Percentiles rank a stretch among this genome's conserved stretches.
phyloP scores from a whole-genome alignment of 2,888 invertebrate genomes.

The Drosophila picticornis region DNA sequence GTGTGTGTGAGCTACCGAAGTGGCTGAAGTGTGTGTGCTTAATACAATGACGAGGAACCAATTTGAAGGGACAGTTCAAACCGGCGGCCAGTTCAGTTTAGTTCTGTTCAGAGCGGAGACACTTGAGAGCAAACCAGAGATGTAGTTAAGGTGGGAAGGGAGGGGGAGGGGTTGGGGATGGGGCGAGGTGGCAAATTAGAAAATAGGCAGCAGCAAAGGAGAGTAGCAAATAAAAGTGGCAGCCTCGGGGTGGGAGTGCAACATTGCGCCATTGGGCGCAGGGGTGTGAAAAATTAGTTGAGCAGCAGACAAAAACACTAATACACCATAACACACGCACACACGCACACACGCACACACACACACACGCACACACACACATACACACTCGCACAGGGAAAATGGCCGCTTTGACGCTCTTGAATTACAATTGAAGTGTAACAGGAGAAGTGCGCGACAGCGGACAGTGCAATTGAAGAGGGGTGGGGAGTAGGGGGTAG shows the following conservation, averaged over 20 bases:
- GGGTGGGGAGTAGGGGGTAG: not conserved
- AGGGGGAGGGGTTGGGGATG: not conserved
- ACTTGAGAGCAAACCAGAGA: slow-evolving; percentile 57
- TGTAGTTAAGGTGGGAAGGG: not conserved
- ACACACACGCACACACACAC: slow-evolving; percentile 5
- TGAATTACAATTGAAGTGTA: slow-evolving; percentile 74
- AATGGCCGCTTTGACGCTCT: slow-evolving; percentile 51
- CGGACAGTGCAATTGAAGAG: slow-evolving; percentile 18
- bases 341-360: not conserved
- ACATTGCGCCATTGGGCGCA: not conserved
- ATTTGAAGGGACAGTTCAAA: slow-evolving; percentile 62
- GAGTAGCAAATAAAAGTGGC: slow-evolving; percentile 29
- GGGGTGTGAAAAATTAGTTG: slow-evolving; percentile 67
- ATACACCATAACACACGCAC: slow-evolving; percentile 2
- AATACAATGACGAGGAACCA: slow-evolving; percentile 70
- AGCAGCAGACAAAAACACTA: slow-evolving; percentile 10
- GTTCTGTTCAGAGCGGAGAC: slow-evolving; percentile 13
- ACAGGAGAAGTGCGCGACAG: slow-evolving; percentile 58
- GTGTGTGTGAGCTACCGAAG: slow-evolving; percentile 55
- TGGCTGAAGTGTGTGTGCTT: slow-evolving; percentile 53
- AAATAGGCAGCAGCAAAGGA: slow-evolving; percentile 61
- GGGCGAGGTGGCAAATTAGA: slow-evolving; percentile 48
- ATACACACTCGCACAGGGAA: slow-evolving; percentile 17
- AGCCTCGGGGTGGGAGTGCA: not conserved
- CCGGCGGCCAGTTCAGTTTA: not conserved